phyloP scores from a whole-genome alignment of 1,140 invertebrate species.

The Aphis gossypii region DNA sequence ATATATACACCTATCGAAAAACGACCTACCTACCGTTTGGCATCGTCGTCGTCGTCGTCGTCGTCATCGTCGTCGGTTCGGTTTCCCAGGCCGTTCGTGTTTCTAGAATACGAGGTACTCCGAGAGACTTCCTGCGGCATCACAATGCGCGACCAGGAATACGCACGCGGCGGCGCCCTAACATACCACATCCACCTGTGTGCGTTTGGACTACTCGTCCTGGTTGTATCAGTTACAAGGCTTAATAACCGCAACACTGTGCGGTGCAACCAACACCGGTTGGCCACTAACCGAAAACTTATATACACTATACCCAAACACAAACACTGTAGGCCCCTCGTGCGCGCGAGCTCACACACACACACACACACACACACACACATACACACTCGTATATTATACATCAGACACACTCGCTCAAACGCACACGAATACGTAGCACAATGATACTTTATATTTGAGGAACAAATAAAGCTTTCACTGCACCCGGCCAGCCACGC shows the following conservation, averaged over 20 bases:
- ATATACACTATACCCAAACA: background rate
- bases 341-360: background rate
- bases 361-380: too few relatives aligned
- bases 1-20: background rate
- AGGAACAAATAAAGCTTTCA: constrained; percentile 33
- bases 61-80: background rate
- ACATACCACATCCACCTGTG: constrained; percentile 41
- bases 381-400: too few relatives aligned
- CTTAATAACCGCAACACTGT: constrained; percentile 40
- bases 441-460: constrained; percentile 13
- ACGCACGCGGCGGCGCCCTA: background rate
- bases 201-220: background rate
- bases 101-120: background rate
- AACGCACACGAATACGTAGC: too few relatives aligned
- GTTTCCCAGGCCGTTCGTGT: constrained; percentile 57
- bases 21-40: constrained; percentile 25
- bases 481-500: background rate
- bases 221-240: constrained; percentile 35
- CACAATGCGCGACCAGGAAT: constrained; percentile 16
- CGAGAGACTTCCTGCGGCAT: constrained; percentile 10
- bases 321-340: background rate
- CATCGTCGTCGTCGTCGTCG: too few relatives aligned
- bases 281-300: constrained; percentile 32
- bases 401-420: background rate
- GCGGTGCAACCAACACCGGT: constrained; percentile 29